A percentile compares a stretch with the other conserved stretches of the same genome.
These are phyloP conservation scores for Himalopsyche tibetana DNA, from an alignment of 2,888 invertebrate species.

Conservation along the genomic window DNA sequence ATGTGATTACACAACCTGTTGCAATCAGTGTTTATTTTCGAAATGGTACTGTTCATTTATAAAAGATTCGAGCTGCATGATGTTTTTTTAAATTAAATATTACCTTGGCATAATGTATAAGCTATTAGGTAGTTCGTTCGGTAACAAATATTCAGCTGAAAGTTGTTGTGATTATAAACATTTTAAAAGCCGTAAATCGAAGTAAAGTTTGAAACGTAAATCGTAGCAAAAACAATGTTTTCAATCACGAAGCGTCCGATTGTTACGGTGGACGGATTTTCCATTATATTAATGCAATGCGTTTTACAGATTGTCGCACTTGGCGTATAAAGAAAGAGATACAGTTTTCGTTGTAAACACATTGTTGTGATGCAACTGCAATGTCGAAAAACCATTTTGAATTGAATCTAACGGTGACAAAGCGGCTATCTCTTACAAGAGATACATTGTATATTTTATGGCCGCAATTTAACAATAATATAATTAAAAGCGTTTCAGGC, in stretches of 20 bases:
- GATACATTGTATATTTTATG: conserved; percentile 28
- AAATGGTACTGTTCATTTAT: background rate
- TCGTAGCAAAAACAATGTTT: background rate
- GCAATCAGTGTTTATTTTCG: background rate
- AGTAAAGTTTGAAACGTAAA: background rate
- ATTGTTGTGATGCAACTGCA: background rate
- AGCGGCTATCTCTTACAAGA: background rate
- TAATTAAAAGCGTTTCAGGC: conserved; percentile 37
- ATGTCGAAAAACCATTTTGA: conserved; percentile 8
- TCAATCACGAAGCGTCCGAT: conserved; percentile 4
- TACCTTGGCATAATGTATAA: too few relatives aligned
- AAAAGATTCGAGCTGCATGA: conserved; percentile 16
- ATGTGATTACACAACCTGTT: too few relatives aligned
- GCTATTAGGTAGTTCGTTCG: too few relatives aligned
- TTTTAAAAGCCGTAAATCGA: background rate
- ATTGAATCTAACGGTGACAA: background rate
- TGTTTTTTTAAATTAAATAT: background rate
- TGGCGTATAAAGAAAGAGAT: background rate
- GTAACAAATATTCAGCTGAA: too few relatives aligned
- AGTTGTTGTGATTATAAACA: background rate
- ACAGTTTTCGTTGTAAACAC: too few relatives aligned
- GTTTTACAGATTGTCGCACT: conserved; percentile 31
- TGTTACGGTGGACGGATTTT: conserved; percentile 5
- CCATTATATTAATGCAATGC: conserved; percentile 30
- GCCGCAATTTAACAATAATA: background rate